Conservation (phyloP, 2,797 vertebrate species). For the Crocidura indochinensis region DNA sequence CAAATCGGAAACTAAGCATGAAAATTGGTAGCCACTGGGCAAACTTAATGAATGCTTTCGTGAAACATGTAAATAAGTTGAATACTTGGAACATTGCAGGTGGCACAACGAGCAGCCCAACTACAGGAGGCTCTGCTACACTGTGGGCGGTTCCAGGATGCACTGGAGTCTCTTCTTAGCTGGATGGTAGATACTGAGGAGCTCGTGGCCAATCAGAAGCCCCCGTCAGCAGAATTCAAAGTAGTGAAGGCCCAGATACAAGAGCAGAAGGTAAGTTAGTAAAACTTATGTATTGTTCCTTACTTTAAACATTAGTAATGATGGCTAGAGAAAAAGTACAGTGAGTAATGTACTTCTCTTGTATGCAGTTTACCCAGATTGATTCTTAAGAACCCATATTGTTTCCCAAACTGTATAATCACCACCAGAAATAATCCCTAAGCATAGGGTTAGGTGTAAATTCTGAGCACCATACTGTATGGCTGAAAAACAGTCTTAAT, state of each 20-base stretch:
- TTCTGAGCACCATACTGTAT: too few species aligned
- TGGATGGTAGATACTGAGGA: constrained; percentile 99
- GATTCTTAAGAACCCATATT: too few species aligned
- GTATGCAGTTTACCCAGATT: too few species aligned
- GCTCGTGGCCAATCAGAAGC: constrained; percentile 97
- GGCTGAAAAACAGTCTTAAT: too few species aligned
- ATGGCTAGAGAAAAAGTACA: not conserved
- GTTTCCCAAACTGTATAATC: too few species aligned
- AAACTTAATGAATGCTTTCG: not conserved
- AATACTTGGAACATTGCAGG: constrained; percentile 87
- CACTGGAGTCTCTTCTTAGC: constrained; percentile 97
- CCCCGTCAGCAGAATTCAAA: constrained; percentile 98
- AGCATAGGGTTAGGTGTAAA: too few species aligned
- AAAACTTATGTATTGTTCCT: not conserved
- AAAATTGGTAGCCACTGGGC: not conserved
- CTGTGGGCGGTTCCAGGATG: constrained; percentile 98
- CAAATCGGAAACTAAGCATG: not conserved
- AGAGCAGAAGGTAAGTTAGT: constrained; percentile 96
- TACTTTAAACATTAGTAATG: not conserved
- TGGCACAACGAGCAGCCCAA: constrained; percentile 97
- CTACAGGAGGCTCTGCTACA: constrained; percentile 98
- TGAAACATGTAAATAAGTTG: not conserved
- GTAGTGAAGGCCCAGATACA: constrained; percentile 99
- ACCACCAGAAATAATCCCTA: too few species aligned
- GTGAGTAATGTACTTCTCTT: too few species aligned